Evolutionary conservation across 1,140 invertebrate species (phyloP).

Genomic region (Alviniconcha marisindica): DNA sequence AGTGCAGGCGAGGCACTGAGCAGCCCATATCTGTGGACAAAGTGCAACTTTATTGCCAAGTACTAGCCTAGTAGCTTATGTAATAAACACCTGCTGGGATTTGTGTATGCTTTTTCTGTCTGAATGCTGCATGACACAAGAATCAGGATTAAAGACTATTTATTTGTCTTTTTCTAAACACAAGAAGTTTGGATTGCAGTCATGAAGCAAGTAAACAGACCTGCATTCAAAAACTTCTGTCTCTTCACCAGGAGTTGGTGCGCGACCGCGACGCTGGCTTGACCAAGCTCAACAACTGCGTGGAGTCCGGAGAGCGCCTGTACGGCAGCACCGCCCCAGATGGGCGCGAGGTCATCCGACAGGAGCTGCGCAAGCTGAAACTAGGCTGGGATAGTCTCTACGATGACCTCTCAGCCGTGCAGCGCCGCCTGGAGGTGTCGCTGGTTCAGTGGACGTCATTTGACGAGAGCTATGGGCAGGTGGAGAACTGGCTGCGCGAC

Average conservation of each 20-base stretch:
- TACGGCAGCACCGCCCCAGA: slow-evolving; percentile 91
- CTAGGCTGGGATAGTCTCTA: slow-evolving; percentile 87
- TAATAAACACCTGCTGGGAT: no score
- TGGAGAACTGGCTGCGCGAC: slow-evolving; percentile 88
- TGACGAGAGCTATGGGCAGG: slow-evolving; percentile 82
- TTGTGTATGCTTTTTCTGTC: no score
- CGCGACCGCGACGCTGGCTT: slow-evolving; percentile 87
- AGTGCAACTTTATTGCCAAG: no score
- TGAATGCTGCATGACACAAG: no score
- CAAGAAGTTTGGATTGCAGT: no score
- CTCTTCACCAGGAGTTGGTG: slow-evolving; percentile 82
- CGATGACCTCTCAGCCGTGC: slow-evolving; percentile 79
- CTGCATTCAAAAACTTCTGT: neutral
- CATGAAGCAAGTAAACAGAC: neutral
- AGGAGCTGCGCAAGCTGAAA: slow-evolving; percentile 85
- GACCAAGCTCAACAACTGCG: slow-evolving; percentile 87
- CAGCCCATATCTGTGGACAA: no score
- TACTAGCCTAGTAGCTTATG: no score
- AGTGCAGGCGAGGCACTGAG: slow-evolving; percentile 64
- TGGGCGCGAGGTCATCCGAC: slow-evolving; percentile 89
- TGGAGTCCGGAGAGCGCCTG: slow-evolving; percentile 92
- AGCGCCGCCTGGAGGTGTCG: slow-evolving; percentile 89
- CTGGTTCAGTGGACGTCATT: slow-evolving; percentile 74
- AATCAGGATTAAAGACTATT: no score
- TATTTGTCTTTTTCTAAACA: no score